These are phyloP conservation scores for Steatornis caripensis DNA, from an alignment of 2,113 vertebrate genomes.

Conservation along the genomic window DNA sequence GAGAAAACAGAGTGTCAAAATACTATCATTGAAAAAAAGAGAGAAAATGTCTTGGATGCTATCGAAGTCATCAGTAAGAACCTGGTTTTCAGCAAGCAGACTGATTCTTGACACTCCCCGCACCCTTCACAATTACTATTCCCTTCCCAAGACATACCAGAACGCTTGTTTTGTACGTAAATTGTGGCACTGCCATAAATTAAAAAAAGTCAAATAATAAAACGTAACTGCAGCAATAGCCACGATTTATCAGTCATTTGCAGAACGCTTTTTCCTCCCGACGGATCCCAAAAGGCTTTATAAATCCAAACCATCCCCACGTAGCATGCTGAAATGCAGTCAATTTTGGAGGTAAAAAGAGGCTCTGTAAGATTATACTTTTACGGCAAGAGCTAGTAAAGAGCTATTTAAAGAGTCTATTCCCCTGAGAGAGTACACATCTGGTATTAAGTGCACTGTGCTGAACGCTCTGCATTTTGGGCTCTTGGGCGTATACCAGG, in stretches of 20 bases:
- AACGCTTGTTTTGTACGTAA: not conserved
- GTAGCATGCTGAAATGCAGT: not conserved
- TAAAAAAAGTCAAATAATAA: constrained; percentile 26
- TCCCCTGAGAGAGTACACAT: not conserved
- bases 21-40: not conserved
- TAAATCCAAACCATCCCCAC: constrained; percentile 37
- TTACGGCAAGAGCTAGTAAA: not conserved
- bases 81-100: not conserved
- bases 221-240: constrained; percentile 37
- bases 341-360: constrained; percentile 39
- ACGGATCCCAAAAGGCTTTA: constrained; percentile 46
- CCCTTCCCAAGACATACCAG: not conserved
- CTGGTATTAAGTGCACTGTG: constrained; percentile 22
- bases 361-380: constrained; percentile 34
- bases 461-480: not conserved
- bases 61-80: not conserved
- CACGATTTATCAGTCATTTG: constrained; percentile 56
- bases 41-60: not conserved
- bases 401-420: constrained; percentile 22
- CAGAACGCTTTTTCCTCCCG: constrained; percentile 37
- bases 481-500: not conserved
- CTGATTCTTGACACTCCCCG: not conserved
- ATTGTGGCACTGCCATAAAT: constrained; percentile 20
- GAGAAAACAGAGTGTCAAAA: not conserved
- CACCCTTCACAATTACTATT: not conserved